phyloP scores from a whole-genome alignment of 2,113 vertebrate species.

The Pteronura brasiliensis region DNA sequence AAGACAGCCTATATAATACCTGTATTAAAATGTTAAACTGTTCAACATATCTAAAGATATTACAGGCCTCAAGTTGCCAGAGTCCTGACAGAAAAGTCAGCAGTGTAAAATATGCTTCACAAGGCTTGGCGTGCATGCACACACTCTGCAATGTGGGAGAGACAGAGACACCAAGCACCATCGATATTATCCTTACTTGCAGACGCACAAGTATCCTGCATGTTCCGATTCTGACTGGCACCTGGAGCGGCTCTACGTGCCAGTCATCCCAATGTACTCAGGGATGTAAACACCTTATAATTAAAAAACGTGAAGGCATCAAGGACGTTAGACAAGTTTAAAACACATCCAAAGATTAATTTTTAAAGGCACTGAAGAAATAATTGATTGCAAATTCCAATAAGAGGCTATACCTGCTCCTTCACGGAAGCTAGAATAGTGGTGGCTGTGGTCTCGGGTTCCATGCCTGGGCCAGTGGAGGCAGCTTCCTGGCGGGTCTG shows the following conservation, averaged over 20 bases:
- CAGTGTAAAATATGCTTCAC: slow-evolving; percentile 51
- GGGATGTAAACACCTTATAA: slow-evolving; percentile 66
- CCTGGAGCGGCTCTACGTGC: slow-evolving; percentile 66
- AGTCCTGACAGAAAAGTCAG: slow-evolving; percentile 40
- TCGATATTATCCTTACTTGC: slow-evolving; percentile 72
- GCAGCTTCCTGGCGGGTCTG: slow-evolving; percentile 85
- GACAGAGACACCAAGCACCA: slow-evolving; percentile 72
- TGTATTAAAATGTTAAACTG: slow-evolving; percentile 60
- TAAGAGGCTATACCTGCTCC: slow-evolving; percentile 91
- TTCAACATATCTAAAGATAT: slow-evolving; percentile 25
- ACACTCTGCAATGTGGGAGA: slow-evolving; percentile 68
- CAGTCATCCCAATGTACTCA: slow-evolving; percentile 70
- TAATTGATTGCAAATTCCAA: slow-evolving; percentile 45
- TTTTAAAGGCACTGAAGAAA: slow-evolving; percentile 74
- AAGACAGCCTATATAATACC: neutral
- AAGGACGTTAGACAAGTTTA: slow-evolving; percentile 75
- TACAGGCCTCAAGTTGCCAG: neutral
- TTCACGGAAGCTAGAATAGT: slow-evolving; percentile 98
- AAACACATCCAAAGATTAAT: slow-evolving; percentile 49
- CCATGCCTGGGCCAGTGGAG: slow-evolving; percentile 88
- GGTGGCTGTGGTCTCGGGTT: slow-evolving; percentile 93
- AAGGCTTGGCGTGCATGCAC: slow-evolving; percentile 53
- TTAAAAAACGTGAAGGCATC: slow-evolving; percentile 72
- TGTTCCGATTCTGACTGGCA: slow-evolving; percentile 63
- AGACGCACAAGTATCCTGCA: slow-evolving; percentile 73